Percentiles rank a stretch among this genome's conserved stretches.
phyloP scores from a whole-genome alignment of 2,797 vertebrate species.

The Semaprochilodus insignis region DNA sequence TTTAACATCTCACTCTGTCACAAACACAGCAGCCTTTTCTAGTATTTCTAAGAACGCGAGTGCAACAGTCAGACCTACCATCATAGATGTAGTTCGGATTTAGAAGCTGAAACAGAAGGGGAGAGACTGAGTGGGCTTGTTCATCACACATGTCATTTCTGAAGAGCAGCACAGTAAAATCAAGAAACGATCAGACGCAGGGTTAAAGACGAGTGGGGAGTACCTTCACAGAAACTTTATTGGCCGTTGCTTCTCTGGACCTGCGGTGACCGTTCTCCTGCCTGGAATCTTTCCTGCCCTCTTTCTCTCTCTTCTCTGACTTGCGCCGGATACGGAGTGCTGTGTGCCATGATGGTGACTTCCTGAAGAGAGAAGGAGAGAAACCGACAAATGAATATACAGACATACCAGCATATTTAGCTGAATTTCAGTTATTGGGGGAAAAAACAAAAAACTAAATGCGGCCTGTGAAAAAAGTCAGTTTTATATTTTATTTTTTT shows the following conservation, averaged over 20 bases:
- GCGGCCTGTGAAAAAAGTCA: too few relatives aligned
- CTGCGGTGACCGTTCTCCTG: conserved; percentile 96
- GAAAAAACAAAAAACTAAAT: too few relatives aligned
- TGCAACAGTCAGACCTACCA: conserved; percentile 80
- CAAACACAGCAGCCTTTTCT: not conserved
- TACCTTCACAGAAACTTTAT: conserved; percentile 99
- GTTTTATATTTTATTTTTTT: too few relatives aligned
- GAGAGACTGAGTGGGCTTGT: conserved; percentile 32
- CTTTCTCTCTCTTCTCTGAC: conserved; percentile 97
- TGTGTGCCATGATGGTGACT: conserved; percentile 98
- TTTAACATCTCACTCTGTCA: not conserved
- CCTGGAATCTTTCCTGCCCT: conserved; percentile 92
- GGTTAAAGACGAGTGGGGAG: not conserved
- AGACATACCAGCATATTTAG: too few relatives aligned
- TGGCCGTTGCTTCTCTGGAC: conserved; percentile 89
- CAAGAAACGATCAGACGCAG: conserved; percentile 63
- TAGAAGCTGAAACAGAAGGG: conserved; percentile 87
- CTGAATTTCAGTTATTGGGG: too few relatives aligned
- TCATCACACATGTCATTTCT: not conserved
- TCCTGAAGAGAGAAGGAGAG: conserved; percentile 72
- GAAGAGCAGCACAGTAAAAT: conserved; percentile 79
- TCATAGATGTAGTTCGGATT: conserved; percentile 99
- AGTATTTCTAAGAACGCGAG: conserved; percentile 28
- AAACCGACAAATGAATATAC: not conserved
- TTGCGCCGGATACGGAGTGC: conserved; percentile 97